Base-by-base conservation (phyloP, 1,140 invertebrate species). In the Phymastichus coffea region DNA sequence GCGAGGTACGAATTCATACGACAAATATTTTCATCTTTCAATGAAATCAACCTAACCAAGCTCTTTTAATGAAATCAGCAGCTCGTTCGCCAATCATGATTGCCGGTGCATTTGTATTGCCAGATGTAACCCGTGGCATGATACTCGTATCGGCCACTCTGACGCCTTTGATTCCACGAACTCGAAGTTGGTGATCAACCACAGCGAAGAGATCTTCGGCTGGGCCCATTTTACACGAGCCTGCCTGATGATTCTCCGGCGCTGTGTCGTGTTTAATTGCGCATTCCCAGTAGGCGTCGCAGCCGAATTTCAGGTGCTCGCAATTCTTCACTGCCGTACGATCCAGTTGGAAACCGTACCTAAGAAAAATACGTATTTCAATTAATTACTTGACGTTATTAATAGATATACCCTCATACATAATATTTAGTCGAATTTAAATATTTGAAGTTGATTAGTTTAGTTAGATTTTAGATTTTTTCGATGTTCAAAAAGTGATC, bases 51-150 rank as follows among this genome's bases (percentile, higher is more conserved):
- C 66, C 69, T 3, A 73, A 71, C 88, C 88, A 90, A 33, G 84
- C 80, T 57, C 82, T 81, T 68, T 89, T 90, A 62, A 93, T 87
- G 65, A 92, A 83, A 71, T 93, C 90, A 0, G 90, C 85, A 1
- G 86, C 90, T 60, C 88, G 85, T 69, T 94, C 91, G 0, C 86
- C 92, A 33, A 94, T 89, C 91, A 94, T 93, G 28, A 93, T 87
- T 17, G 83, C 81, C 0, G 91, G 88, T 4, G 90, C 90, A 68
- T 91, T 90, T 1, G 91, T 92, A 70, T 93, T 93, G 7, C 91
- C 90, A 1, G 87, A 88, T 1, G 85, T 84, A 2, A 91, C 84
- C 1, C 73, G 70, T 0, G 91, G 90, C 86, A 92, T 91, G n/a
- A 92, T 80, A 19, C 89, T 91, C 0, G 88, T 89, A 70, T 93